Evolutionary conservation across 2,888 invertebrate species (phyloP), one percentile per base, ranked within the genome.

Genomic region (Athripsodes cinereus): DNA sequence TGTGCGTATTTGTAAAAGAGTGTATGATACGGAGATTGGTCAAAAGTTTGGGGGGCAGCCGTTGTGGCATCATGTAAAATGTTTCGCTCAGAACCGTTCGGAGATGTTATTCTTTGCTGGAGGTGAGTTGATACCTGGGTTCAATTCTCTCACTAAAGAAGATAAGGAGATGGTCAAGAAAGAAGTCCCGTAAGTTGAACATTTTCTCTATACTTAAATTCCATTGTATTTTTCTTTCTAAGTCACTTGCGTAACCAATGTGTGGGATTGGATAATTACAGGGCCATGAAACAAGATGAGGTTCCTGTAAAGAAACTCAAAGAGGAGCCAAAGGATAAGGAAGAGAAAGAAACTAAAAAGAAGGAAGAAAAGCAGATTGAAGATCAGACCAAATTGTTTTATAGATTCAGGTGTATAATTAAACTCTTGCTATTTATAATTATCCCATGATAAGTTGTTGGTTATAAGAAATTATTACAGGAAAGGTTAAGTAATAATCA

Each of bases 51-150:
- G 94, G 0, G 94, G 93, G 0, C 82, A 88, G 67, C 85, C 92
- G 58, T 76, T 86, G 53, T 97, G 96, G 96, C 87, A 96, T 72
- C 97, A 97, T 73, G 72, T 94, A 2, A 87, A 90, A 60, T 97
- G 97, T 70, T 97, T 97, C 75, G 86, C 83, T 0, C 85, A 90
- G 68, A 66, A 72, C 1, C 80, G 94, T 40, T 78, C 81, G 19
- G 86, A 88, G 8, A 72, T 95, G 2, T 82, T 85, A 16, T 97
- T 86, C 73, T 84, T 82, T 68, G 88, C 83, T 35, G 75, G 79
- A 11, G 93, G 88, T 0, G 84, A 86, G 59, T 75, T 76, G 66
- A 72, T 97, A 21, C 87, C 90, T n/a, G 96, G 96, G 0, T 90
- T 86, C 69, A 79, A 82, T 13, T 69, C 69, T 0, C 74, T 97